Conservation (phyloP, 2,113 vertebrate genomes). For the Thryonomys swinderianus region DNA sequence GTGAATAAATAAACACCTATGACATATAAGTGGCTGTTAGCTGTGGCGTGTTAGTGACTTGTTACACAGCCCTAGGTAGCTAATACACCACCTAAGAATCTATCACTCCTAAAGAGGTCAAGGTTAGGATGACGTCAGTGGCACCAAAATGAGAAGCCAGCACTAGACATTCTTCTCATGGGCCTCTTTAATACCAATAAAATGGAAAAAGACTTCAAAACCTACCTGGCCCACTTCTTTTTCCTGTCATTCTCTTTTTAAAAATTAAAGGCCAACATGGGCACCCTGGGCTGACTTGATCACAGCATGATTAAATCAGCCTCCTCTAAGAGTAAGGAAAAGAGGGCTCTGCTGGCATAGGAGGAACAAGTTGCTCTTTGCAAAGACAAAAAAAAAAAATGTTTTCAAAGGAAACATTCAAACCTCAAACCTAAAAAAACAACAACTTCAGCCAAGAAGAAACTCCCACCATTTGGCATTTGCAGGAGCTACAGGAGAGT, state of each 20-base stretch:
- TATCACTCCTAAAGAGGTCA: neutral
- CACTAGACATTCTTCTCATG: neutral
- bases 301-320: slow-evolving; percentile 13
- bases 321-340: slow-evolving; percentile 24
- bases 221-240: slow-evolving; percentile 55
- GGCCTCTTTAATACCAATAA: slow-evolving; percentile 42
- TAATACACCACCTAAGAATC: neutral
- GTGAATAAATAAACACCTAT: neutral
- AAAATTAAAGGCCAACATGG: slow-evolving; percentile 37
- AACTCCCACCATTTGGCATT: slow-evolving; percentile 70
- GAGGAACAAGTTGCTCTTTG: slow-evolving; percentile 55
- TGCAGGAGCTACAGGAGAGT: slow-evolving; percentile 27
- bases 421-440: slow-evolving; percentile 59
- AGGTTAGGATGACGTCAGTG: neutral
- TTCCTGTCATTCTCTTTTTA: slow-evolving; percentile 40
- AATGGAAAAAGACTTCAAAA: slow-evolving; percentile 49
- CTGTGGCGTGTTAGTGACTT: neutral
- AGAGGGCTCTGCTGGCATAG: neutral
- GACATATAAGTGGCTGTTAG: neutral
- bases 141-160: neutral
- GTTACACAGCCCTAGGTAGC: neutral
- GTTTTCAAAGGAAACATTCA: slow-evolving; percentile 72
- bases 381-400: neutral
- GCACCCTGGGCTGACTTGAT: slow-evolving; percentile 13
- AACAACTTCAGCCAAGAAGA: slow-evolving; percentile 67